Percentiles rank a stretch among this genome's conserved stretches.
Conservation (phyloP, 2,888 invertebrate species). For the Meghimatium bilineatum region DNA sequence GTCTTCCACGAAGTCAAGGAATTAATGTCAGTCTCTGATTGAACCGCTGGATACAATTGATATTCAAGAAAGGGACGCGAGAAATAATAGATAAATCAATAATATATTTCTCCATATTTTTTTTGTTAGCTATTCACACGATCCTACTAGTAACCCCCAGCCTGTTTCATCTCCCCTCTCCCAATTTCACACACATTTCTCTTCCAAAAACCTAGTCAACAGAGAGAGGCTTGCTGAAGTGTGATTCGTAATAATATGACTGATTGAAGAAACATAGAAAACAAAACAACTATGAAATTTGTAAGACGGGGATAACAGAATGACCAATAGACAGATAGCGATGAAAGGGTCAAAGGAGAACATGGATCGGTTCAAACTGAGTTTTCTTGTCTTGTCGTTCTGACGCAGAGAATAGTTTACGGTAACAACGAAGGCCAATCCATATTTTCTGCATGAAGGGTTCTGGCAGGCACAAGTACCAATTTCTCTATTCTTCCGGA, state of each 20-base stretch:
- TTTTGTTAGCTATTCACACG: background rate
- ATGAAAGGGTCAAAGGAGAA: background rate
- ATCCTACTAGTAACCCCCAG: too few relatives aligned
- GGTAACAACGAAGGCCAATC: background rate
- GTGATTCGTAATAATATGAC: conserved; percentile 14
- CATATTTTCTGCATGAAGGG: background rate
- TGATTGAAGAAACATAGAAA: background rate
- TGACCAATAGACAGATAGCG: conserved; percentile 4
- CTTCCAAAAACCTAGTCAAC: too few relatives aligned
- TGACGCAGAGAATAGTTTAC: background rate
- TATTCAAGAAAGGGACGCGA: conserved; percentile 7
- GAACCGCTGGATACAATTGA: conserved; percentile 5
- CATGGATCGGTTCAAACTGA: conserved; percentile 6
- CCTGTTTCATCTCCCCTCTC: too few relatives aligned
- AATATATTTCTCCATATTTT: background rate
- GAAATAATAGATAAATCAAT: conserved; percentile 21
- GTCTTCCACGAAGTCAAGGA: conserved; percentile 26
- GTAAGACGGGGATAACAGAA: background rate
- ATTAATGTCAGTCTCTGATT: conserved; percentile 27
- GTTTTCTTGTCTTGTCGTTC: conserved; percentile 13
- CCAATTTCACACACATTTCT: too few relatives aligned
- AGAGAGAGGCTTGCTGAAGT: background rate
- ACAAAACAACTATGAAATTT: background rate
- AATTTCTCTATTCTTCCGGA: conserved; percentile 12
- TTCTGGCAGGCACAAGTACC: background rate